A percentile compares a stretch with the other conserved stretches of the same genome.
These are phyloP conservation scores for Planiliza haematocheilus DNA, from an alignment of 2,113 vertebrate genomes.

Conservation along the genomic window DNA sequence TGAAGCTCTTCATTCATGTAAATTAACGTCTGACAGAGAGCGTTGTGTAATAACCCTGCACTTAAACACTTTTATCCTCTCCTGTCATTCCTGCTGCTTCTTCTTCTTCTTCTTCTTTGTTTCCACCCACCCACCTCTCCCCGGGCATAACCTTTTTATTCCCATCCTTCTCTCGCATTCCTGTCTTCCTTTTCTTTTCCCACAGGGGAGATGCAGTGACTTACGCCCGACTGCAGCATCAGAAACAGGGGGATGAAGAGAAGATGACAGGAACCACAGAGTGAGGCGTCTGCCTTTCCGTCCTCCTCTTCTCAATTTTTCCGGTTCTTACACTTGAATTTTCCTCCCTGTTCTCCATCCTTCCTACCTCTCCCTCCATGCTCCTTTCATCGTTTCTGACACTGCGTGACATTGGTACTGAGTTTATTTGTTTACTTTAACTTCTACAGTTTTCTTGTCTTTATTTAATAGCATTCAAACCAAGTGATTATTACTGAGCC, in stretches of 20 bases:
- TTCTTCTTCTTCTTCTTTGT: conserved; percentile 26
- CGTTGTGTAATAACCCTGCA: conserved; percentile 10
- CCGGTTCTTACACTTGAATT: conserved; percentile 3
- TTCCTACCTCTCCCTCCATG: conserved; percentile 21
- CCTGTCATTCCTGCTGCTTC: conserved; percentile 14
- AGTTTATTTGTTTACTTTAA: conserved; percentile 47
- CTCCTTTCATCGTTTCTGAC: conserved; percentile 7
- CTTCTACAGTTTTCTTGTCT: conserved; percentile 31
- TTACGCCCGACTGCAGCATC: conserved; percentile 93
- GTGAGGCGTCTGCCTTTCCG: conserved; percentile 60
- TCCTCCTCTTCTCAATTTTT: neutral
- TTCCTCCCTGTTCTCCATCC: conserved; percentile 6
- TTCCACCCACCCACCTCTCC: conserved; percentile 17
- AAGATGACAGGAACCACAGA: conserved; percentile 82
- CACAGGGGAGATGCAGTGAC: conserved; percentile 92
- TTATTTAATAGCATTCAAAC: conserved; percentile 16
- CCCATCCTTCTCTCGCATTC: conserved; percentile 26
- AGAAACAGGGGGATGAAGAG: conserved; percentile 91
- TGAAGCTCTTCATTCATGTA: conserved; percentile 15
- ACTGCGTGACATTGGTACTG: conserved; percentile 13
- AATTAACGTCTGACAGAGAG: conserved; percentile 28
- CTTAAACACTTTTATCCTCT: conserved; percentile 24
- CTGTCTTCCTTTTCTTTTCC: conserved; percentile 14
- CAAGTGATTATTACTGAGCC: conserved; percentile 22
- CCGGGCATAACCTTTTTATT: conserved; percentile 20